A percentile compares a stretch with the other conserved stretches of the same genome.
phyloP scores from a whole-genome alignment of 92 coral and sea anemone species.

The Pocillopora meandrina region DNA sequence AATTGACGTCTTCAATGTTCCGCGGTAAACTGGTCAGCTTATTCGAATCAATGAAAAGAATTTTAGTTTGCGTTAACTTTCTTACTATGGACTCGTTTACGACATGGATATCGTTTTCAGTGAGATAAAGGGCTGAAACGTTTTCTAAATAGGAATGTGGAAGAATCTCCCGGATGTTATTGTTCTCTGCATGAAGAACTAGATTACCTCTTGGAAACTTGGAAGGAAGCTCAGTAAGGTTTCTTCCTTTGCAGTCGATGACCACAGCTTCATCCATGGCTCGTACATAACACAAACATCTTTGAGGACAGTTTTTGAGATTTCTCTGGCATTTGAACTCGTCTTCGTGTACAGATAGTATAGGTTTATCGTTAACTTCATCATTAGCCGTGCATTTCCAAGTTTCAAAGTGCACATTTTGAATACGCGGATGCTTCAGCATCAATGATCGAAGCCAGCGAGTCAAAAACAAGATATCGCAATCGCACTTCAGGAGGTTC shows the following conservation, averaged over 20 bases:
- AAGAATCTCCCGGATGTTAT: slow-evolving; percentile 53
- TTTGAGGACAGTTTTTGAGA: slow-evolving; percentile 58
- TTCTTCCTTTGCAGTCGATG: slow-evolving; percentile 52
- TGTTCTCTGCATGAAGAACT: slow-evolving; percentile 57
- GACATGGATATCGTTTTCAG: slow-evolving; percentile 51
- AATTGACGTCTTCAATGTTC: slow-evolving; percentile 31
- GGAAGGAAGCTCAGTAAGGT: slow-evolving; percentile 53
- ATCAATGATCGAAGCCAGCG: slow-evolving; percentile 35
- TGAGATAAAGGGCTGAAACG: slow-evolving; percentile 59
- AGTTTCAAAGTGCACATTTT: slow-evolving; percentile 41
- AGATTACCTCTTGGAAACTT: slow-evolving; percentile 58
- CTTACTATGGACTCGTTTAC: slow-evolving; percentile 45
- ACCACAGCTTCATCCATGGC: slow-evolving; percentile 40
- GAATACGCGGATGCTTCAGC: slow-evolving; percentile 12
- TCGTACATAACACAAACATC: slow-evolving; percentile 60
- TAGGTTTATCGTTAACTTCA: slow-evolving; percentile 40
- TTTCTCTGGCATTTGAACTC: slow-evolving; percentile 47
- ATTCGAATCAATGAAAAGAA: slow-evolving; percentile 62
- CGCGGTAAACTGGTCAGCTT: slow-evolving; percentile 62
- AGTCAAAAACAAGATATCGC: slow-evolving; percentile 31
- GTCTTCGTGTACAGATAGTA: slow-evolving; percentile 41
- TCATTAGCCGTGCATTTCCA: slow-evolving; percentile 71
- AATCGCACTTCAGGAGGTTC: slow-evolving; percentile 71
- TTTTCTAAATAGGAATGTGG: slow-evolving; percentile 51
- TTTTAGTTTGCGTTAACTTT: slow-evolving; percentile 32